phyloP scores from a whole-genome alignment of 1,140 invertebrate species.

The Solen grandis region DNA sequence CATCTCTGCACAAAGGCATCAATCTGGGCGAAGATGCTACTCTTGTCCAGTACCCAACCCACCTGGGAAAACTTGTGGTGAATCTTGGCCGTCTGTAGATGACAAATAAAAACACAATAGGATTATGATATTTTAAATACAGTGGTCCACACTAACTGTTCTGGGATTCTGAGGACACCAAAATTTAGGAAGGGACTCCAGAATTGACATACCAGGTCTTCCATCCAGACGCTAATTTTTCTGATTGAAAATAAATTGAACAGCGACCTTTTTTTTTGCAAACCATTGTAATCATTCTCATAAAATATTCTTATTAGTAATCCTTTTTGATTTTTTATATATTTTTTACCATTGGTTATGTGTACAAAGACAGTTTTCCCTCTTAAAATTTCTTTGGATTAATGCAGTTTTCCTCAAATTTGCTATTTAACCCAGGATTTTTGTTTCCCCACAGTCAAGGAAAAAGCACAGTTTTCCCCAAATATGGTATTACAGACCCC shows the following conservation, averaged over 20 bases:
- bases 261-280: neutral
- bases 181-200: too few relatives aligned
- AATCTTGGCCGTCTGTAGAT: conserved; percentile 76
- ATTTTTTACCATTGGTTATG: neutral
- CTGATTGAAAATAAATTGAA: too few relatives aligned
- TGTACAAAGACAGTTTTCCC: neutral
- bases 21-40: conserved; percentile 91
- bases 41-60: conserved; percentile 88
- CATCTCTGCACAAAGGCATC: conserved; percentile 92
- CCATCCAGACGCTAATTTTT: too few relatives aligned
- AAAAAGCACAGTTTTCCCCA: neutral
- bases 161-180: too few relatives aligned
- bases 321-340: neutral
- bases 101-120: conserved; percentile 1
- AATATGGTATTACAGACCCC: too few relatives aligned
- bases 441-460: neutral
- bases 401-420: too few relatives aligned
- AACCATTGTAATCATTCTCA: too few relatives aligned
- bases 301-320: too few relatives aligned
- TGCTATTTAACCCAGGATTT: too few relatives aligned
- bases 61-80: conserved; percentile 80
- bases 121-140: neutral
- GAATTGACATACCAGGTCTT: too few relatives aligned
- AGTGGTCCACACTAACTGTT: neutral
- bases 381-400: neutral